phyloP scores from a whole-genome alignment of 1,140 invertebrate species.

The Drusus annulatus region DNA sequence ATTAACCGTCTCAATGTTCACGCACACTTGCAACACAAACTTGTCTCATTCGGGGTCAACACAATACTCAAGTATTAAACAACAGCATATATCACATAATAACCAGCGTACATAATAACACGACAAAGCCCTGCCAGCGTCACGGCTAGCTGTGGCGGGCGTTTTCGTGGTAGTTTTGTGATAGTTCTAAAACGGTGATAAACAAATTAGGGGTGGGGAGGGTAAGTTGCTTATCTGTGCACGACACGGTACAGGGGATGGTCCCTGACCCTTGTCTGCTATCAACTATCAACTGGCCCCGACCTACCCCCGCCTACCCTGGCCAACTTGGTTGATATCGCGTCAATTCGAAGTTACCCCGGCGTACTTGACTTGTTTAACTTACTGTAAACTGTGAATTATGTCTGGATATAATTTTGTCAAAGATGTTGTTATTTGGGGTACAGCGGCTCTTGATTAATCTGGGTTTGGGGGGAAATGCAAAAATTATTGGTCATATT shows the following conservation, averaged over 20 bases:
- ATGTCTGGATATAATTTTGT: too few species aligned
- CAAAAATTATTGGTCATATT: too few species aligned
- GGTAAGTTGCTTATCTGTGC: constrained; percentile 15
- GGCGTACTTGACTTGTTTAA: background rate
- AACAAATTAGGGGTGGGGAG: constrained; percentile 15
- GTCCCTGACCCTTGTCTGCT: constrained; percentile 13
- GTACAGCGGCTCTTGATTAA: too few species aligned
- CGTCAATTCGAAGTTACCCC: constrained; percentile 12
- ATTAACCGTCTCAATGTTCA: too few species aligned
- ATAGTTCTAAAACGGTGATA: constrained; percentile 25
- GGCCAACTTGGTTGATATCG: background rate
- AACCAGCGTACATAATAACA: too few species aligned
- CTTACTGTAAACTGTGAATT: too few species aligned
- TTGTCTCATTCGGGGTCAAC: too few species aligned
- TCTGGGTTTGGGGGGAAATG: too few species aligned
- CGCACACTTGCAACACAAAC: too few species aligned
- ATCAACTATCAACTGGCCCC: background rate
- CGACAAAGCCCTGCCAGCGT: background rate
- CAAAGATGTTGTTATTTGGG: too few species aligned
- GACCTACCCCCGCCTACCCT: background rate
- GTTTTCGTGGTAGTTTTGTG: constrained; percentile 31
- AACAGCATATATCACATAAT: too few species aligned
- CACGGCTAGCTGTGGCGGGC: background rate
- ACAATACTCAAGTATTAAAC: too few species aligned
- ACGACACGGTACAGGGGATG: background rate